Evolutionary conservation across 1,140 invertebrate genomes (phyloP).

Genomic region (Papilio polytes): DNA sequence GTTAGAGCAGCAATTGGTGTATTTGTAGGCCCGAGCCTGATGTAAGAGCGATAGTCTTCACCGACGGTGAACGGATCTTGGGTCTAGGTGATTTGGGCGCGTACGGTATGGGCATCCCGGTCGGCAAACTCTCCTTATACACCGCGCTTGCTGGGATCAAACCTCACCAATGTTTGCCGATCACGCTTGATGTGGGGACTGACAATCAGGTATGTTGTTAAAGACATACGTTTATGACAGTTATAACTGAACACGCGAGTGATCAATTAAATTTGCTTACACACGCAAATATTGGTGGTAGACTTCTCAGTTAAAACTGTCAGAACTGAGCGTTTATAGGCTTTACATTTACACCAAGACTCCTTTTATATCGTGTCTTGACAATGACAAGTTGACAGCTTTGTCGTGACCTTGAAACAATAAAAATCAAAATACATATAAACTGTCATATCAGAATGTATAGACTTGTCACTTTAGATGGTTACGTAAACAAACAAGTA

Average conservation of each 20-base stretch:
- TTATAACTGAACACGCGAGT: too few species aligned
- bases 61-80: conserved; percentile 97
- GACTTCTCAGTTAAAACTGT: neutral
- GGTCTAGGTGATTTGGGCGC: conserved; percentile 97
- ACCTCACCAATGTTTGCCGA: conserved; percentile 96
- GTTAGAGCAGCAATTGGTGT: conserved; percentile 5
- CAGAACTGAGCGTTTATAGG: too few species aligned
- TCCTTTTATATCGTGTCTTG: neutral
- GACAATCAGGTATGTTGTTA: conserved; percentile 88
- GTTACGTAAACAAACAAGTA: neutral
- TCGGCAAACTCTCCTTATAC: conserved; percentile 96
- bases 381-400: neutral
- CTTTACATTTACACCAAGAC: too few species aligned
- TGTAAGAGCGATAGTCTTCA: conserved; percentile 97
- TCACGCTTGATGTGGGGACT: conserved; percentile 96
- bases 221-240: too few species aligned
- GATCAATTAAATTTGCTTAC: too few species aligned
- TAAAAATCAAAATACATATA: neutral
- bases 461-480: neutral
- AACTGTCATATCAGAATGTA: neutral
- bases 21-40: conserved; percentile 94
- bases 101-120: conserved; percentile 98
- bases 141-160: conserved; percentile 97
- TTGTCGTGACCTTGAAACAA: neutral
- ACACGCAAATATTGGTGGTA: too few species aligned